Evolutionary conservation across 2,888 invertebrate species (phyloP).

Genomic region (Plagodis pulveraria): DNA sequence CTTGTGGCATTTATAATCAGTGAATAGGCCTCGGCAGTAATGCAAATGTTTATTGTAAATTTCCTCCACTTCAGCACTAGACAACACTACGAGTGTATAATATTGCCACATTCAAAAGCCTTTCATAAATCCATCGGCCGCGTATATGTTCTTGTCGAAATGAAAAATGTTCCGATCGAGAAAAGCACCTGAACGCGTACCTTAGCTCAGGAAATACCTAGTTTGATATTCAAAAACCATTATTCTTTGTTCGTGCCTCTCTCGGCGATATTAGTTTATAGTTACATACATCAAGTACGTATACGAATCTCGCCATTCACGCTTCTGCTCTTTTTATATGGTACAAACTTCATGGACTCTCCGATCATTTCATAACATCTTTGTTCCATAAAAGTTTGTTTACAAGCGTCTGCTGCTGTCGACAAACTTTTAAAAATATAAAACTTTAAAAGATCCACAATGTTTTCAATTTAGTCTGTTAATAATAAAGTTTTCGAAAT

Average conservation of each 20-base stretch:
- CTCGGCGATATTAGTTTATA: constrained; percentile 24
- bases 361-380: constrained; percentile 14
- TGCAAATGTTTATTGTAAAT: constrained; percentile 1
- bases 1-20: too few relatives aligned
- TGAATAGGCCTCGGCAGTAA: neutral
- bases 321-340: constrained; percentile 11
- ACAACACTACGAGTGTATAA: constrained; percentile 8
- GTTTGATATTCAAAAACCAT: constrained; percentile 41
- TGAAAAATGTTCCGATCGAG: constrained; percentile 47
- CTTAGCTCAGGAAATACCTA: constrained; percentile 28
- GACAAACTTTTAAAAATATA: constrained; percentile 5
- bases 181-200: constrained; percentile 34
- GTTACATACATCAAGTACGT: constrained; percentile 10
- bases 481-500: constrained; percentile 29
- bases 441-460: constrained; percentile 7
- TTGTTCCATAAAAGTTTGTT: constrained; percentile 4
- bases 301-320: neutral
- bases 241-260: constrained; percentile 34
- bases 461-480: constrained; percentile 18
- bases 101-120: constrained; percentile 29
- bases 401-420: constrained; percentile 1
- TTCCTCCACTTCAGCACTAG: constrained; percentile 1
- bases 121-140: constrained; percentile 30
- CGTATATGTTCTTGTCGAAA: constrained; percentile 34
- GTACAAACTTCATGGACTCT: constrained; percentile 13